These are phyloP conservation scores for Parascotia fuliginaria DNA, from an alignment of 2,888 invertebrate genomes.

Conservation along the genomic window DNA sequence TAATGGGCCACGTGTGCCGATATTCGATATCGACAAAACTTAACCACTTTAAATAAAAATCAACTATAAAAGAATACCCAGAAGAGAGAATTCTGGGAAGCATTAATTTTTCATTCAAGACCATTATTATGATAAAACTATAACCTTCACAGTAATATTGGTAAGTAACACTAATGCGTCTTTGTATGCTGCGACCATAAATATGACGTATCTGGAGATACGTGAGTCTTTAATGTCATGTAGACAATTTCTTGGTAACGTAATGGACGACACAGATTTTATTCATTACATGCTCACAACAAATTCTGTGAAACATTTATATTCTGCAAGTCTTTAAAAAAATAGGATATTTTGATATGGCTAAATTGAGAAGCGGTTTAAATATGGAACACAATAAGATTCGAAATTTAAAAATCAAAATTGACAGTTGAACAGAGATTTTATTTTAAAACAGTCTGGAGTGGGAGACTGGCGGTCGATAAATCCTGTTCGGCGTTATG, in stretches of 20 bases:
- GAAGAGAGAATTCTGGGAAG: constrained; percentile 19
- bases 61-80: constrained; percentile 20
- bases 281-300: constrained; percentile 20
- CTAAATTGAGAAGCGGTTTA: too few species aligned
- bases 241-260: constrained; percentile 32
- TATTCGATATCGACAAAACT: constrained; percentile 52
- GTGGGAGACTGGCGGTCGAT: constrained; percentile 55
- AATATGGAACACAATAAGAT: constrained; percentile 33
- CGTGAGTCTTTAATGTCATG: constrained; percentile 29
- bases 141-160: constrained; percentile 59
- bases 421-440: constrained; percentile 35
- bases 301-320: constrained; percentile 14
- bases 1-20: constrained; percentile 69
- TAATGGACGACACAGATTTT: constrained; percentile 22
- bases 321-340: constrained; percentile 5
- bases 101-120: constrained; percentile 29
- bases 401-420: too few species aligned
- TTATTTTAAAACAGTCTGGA: constrained; percentile 40
- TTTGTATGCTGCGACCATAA: constrained; percentile 70
- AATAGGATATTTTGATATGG: too few species aligned
- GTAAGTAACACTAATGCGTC: constrained; percentile 74
- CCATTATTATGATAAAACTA: constrained; percentile 68
- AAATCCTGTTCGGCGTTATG: constrained; percentile 79
- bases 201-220: constrained; percentile 68
- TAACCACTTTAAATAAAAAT: constrained; percentile 12